These are phyloP conservation scores for Xestia ashworthii DNA, from an alignment of 2,888 invertebrate species.

Conservation along the genomic window DNA sequence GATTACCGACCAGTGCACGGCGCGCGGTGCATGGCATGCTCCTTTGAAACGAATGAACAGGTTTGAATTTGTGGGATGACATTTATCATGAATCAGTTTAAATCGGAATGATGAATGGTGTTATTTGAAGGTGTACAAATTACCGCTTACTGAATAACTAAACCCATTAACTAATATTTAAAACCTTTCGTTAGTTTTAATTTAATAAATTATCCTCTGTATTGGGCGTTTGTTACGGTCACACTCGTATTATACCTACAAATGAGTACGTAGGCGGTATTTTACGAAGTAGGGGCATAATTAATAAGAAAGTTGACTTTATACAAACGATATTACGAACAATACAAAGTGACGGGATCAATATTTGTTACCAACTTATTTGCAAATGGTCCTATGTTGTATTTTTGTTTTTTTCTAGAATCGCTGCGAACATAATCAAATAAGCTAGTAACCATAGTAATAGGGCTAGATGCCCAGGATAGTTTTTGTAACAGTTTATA, in stretches of 20 bases:
- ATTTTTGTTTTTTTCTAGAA: too few relatives aligned
- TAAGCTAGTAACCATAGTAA: neutral
- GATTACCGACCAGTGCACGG: conserved; percentile 33
- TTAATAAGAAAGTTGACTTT: neutral
- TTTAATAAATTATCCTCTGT: neutral
- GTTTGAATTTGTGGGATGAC: neutral
- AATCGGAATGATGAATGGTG: neutral
- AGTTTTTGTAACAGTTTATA: neutral
- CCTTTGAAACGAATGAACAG: neutral
- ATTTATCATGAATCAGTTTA: neutral
- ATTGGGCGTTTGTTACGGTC: neutral
- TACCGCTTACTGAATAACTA: neutral
- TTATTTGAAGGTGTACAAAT: neutral
- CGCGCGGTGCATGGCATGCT: neutral
- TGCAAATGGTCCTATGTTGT: neutral
- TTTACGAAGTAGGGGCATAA: neutral
- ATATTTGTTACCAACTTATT: neutral
- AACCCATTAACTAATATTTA: too few relatives aligned
- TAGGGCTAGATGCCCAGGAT: neutral
- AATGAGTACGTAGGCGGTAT: neutral
- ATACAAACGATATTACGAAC: neutral
- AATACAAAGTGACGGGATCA: neutral
- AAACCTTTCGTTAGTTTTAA: neutral
- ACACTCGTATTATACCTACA: neutral
- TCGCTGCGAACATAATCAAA: neutral